These are phyloP conservation scores for Poeciliopsis turrubarensis DNA, from an alignment of 2,113 vertebrate species.

Conservation along the genomic window DNA sequence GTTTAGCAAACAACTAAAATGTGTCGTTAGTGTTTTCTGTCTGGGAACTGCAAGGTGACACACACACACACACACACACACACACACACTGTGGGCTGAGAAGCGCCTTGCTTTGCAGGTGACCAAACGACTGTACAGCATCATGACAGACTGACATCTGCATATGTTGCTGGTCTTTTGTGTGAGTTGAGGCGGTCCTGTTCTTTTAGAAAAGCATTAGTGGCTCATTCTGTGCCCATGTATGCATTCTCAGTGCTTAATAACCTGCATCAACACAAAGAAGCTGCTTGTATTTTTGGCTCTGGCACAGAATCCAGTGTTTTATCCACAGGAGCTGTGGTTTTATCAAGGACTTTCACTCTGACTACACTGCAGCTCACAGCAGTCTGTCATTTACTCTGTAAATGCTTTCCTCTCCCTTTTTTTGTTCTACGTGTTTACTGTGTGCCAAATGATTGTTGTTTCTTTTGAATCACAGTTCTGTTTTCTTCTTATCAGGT, in stretches of 20 bases:
- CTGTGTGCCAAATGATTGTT: too few species aligned
- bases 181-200: slow-evolving; percentile 38
- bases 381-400: too few species aligned
- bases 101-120: too few species aligned
- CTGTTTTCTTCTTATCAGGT: not conserved
- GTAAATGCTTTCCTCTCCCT: not conserved
- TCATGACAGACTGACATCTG: slow-evolving; percentile 43
- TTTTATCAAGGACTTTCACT: too few species aligned
- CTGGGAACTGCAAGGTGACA: not conserved
- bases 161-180: slow-evolving; percentile 44
- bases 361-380: too few species aligned
- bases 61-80: not conserved
- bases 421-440: not conserved
- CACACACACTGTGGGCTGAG: too few species aligned
- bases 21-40: not conserved
- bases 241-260: too few species aligned
- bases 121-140: not conserved
- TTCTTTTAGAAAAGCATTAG: slow-evolving; percentile 30
- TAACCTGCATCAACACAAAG: too few species aligned
- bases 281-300: too few species aligned
- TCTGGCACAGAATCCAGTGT: too few species aligned
- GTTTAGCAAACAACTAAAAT: not conserved
- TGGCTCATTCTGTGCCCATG: slow-evolving; percentile 12
- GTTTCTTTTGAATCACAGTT: too few species aligned
- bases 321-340: too few species aligned